Base-by-base conservation (phyloP, 2,888 invertebrate species). In the Drosophila anceps region DNA sequence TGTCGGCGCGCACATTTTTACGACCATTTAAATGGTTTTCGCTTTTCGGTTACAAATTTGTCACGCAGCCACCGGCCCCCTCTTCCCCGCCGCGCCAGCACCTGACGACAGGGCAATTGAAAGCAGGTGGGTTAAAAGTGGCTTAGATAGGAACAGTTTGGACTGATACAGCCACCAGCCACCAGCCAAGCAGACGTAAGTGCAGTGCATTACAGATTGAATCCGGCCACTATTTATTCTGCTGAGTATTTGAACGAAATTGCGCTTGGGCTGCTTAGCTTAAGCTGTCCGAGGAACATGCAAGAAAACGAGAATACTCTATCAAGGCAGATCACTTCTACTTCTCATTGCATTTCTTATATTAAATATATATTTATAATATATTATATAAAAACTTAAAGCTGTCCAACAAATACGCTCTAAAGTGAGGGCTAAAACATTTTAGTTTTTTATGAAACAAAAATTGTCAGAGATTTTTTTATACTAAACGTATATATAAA, bases 11-110 rank as follows among this genome's bases (percentile, higher is more conserved):
- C 76, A 76, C 84, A 83, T 88, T 87, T 90, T 88, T 86, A 87
- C 87, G 84, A 81, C 87, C 78, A 79, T 87, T 90, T 87, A 88
- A 87, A 87, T 90, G 87, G 77, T 74, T 88, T 83, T 79, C 77
- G 77, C 82, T 64, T 77, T 84, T 76, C 75, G 71, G 69, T 69
- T 77, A 73, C 76, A 76, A 88, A 90, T 68, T 85, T 88, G 76
- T 79, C 79, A 61, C 58, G 39, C 76, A 66, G 71, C 54, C n/a
- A 0, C 35, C 53, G 1, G 12, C 31, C 31, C 18, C 50, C n/a
- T 18, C 29, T 10, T 0, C 44, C 13, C 44, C 13, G 18, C 15
- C 15, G 8, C 13, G 12, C 15, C 15, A 7, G 2, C 35, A 24
- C 37, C 53, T 33, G 53, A 1, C 37, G 37, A 24, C 53, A 24